phyloP scores from a whole-genome alignment of 1,140 invertebrate species.

The Himalopsyche phryganea region DNA sequence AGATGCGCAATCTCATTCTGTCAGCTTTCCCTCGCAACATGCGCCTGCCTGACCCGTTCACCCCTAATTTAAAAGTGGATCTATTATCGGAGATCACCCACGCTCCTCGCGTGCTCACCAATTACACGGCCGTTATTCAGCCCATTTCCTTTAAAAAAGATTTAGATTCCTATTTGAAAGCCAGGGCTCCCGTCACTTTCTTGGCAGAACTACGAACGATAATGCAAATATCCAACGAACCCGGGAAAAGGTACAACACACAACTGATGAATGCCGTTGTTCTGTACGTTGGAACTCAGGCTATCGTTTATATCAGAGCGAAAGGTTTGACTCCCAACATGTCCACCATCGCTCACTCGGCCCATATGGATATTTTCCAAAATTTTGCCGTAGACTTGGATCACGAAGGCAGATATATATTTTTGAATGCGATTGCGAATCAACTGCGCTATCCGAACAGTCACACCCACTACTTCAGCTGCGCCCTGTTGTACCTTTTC shows the following conservation, averaged over 20 bases:
- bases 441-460: conserved; percentile 98
- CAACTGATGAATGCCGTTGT: conserved; percentile 95
- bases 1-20: conserved; percentile 97
- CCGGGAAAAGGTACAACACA: conserved; percentile 92
- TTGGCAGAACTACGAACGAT: conserved; percentile 86
- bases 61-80: conserved; percentile 95
- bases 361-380: conserved; percentile 99
- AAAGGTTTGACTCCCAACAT: conserved; percentile 91
- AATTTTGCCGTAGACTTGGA: conserved; percentile 96
- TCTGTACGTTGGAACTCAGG: conserved; percentile 95
- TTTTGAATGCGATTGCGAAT: conserved; percentile 97
- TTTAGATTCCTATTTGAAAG: conserved; percentile 94
- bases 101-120: conserved; percentile 85
- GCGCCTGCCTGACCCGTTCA: conserved; percentile 97
- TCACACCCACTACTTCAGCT: conserved; percentile 99
- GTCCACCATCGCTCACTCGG: conserved; percentile 93
- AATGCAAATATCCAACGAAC: conserved; percentile 82
- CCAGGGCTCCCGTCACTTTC: conserved; percentile 92
- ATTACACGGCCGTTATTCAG: conserved; percentile 85
- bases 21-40: conserved; percentile 97
- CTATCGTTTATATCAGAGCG: conserved; percentile 82
- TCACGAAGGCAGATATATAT: conserved; percentile 93
- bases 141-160: conserved; percentile 89
- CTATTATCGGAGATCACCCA: conserved; percentile 81
- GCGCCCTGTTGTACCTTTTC: conserved; percentile 93